phyloP scores from a whole-genome alignment of 1,140 invertebrate species.

The Mercenaria mercenaria region DNA sequence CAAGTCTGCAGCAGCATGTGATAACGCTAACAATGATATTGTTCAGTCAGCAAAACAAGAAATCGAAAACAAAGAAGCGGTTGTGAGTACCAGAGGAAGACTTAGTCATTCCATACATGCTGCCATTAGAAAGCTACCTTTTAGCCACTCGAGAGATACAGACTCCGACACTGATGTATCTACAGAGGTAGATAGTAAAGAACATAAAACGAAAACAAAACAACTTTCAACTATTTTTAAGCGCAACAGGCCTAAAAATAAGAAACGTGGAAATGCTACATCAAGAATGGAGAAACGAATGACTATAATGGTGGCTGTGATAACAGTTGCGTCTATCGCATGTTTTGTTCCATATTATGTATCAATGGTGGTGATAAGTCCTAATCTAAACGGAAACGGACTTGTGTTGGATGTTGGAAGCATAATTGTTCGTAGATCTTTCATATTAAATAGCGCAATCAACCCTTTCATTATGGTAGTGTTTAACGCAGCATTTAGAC shows the following conservation, averaged over 20 bases:
- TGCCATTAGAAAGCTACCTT: too few relatives aligned
- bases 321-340: neutral
- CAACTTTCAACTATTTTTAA: too few relatives aligned
- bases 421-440: neutral
- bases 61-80: neutral
- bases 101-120: too few relatives aligned
- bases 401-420: neutral
- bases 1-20: neutral
- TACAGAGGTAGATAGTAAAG: neutral
- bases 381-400: neutral
- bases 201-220: neutral
- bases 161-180: neutral
- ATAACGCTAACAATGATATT: neutral
- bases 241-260: neutral
- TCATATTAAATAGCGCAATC: neutral
- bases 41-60: too few relatives aligned
- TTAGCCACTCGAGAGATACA: too few relatives aligned
- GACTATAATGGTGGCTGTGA: neutral
- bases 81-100: too few relatives aligned
- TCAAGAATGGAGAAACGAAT: neutral
- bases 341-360: constrained; percentile 16
- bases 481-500: neutral
- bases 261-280: neutral
- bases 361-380: neutral
- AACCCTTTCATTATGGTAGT: neutral